Base-by-base conservation (phyloP, 1,140 invertebrate genomes). In the Lordiphosa mommai region DNA sequence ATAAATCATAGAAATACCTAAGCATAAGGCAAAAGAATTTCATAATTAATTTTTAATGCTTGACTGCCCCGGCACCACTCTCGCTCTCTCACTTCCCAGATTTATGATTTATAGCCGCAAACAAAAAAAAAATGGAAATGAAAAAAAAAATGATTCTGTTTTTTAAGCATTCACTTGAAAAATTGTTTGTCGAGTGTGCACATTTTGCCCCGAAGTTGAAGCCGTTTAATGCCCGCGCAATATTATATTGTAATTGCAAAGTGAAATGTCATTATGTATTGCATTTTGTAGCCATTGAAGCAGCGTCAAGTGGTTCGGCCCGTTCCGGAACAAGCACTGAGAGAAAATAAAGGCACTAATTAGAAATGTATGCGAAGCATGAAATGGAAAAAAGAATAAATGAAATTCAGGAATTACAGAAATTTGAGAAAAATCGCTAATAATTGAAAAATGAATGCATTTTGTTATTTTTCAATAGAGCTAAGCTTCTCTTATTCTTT, bases 11-110 rank as follows among this genome's bases (percentile, higher is more conserved):
- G 47, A 65, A 74, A 59, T 74, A 47, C 59, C 66, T 50, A 41
- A 14, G 43, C 33, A 33, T 23, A 38, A 37, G 47, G n/a, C 53
- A 37, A 38, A 44, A 69, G 34, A 76, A 56, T 63, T 76, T 82
- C 76, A 82, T 82, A 82, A 82, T 82, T 82, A 82, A 82, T 82
- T 82, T 82, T 82, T 84, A 76, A 76, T 82, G 76, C 76, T 74
- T 82, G 77, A 82, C 66, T 82, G 76, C 61, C 12, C 20, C 30
- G 50, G 49, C 71, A 61, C 65, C 59, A 46, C 47, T 49, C 63
- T 38, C 64, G 44, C 34, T 29, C 30, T 29, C 13, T 56, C 9
- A 6, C 58, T 77, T 55, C 43, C 47, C 50, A 43, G 12, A 72
- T 59, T 82, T 77, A 68, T 80, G 76, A 80, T 80, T 80, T 80